Conservation (phyloP, 2,888 invertebrate species). For the Tricholauxania praeusta region DNA sequence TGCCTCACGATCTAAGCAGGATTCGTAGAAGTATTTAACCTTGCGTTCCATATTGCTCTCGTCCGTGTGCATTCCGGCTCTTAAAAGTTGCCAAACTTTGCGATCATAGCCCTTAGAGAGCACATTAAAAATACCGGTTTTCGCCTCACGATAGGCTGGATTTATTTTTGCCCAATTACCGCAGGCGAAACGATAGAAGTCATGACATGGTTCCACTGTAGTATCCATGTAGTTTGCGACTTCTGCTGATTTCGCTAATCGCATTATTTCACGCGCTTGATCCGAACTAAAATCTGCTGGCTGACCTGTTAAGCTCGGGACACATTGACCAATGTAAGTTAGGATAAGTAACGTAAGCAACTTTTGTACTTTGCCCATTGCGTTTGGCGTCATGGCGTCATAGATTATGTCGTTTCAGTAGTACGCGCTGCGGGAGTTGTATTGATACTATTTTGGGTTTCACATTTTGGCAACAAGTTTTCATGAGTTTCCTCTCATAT, state of each 20-base stretch:
- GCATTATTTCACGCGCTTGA: constrained; percentile 54
- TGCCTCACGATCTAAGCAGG: constrained; percentile 52
- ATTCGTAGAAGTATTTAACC: constrained; percentile 64
- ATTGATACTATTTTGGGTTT: too few species aligned
- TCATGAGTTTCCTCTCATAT: too few species aligned
- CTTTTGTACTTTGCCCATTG: constrained; percentile 13
- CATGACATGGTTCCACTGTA: constrained; percentile 55
- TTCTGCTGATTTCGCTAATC: constrained; percentile 58
- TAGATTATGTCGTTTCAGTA: too few species aligned
- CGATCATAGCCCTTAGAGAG: constrained; percentile 55
- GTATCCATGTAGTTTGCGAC: constrained; percentile 55
- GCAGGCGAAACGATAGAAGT: constrained; percentile 62
- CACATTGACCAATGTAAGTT: constrained; percentile 9
- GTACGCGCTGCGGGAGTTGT: too few species aligned
- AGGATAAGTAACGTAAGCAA: constrained; percentile 26
- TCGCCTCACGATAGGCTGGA: constrained; percentile 48
- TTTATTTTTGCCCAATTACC: constrained; percentile 57
- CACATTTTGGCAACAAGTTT: too few species aligned
- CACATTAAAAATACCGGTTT: constrained; percentile 48
- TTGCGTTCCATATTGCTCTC: constrained; percentile 56
- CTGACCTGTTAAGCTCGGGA: constrained; percentile 16
- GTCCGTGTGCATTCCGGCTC: constrained; percentile 45
- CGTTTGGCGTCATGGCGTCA: not conserved
- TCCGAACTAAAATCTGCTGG: constrained; percentile 50
- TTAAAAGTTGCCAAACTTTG: constrained; percentile 52